Conservation (phyloP, 2,113 vertebrate genomes). For the Progne subis region DNA sequence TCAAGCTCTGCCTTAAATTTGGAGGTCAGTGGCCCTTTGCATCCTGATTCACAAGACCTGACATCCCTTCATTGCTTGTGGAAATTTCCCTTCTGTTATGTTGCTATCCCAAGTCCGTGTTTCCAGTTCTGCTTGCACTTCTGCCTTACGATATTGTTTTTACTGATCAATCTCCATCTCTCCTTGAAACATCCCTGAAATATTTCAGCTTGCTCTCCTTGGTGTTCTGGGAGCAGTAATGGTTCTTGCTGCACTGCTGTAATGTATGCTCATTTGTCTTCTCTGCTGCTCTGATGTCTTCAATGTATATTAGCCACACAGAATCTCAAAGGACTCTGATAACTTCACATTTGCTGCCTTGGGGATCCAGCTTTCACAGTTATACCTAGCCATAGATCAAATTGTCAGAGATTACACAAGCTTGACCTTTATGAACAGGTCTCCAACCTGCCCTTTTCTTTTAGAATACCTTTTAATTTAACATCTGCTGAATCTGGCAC, state of each 20-base stretch:
- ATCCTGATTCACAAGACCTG: constrained; percentile 32
- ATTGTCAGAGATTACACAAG: constrained; percentile 36
- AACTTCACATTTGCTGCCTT: constrained; percentile 43
- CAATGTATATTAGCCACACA: constrained; percentile 17
- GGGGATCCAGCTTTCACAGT: constrained; percentile 16
- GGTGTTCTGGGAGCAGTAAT: constrained; percentile 38
- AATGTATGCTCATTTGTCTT: constrained; percentile 43
- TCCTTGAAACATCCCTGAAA: constrained; percentile 61
- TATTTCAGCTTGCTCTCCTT: constrained; percentile 49
- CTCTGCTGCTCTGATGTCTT: neutral
- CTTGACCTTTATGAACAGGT: constrained; percentile 54
- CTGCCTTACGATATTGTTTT: constrained; percentile 12
- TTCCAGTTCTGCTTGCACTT: constrained; percentile 13
- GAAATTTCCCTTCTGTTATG: constrained; percentile 26
- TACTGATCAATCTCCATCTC: constrained; percentile 53
- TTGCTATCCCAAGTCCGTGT: neutral
- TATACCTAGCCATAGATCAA: constrained; percentile 49
- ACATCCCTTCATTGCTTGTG: neutral
- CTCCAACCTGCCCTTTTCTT: constrained; percentile 31
- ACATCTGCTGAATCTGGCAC: neutral
- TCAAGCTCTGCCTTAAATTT: constrained; percentile 34
- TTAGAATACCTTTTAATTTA: constrained; percentile 41
- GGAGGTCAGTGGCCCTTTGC: constrained; percentile 33
- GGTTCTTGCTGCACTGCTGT: constrained; percentile 33
- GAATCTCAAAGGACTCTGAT: constrained; percentile 49